Conservation (phyloP, 2,797 vertebrate genomes). For the Synanceia verrucosa region DNA sequence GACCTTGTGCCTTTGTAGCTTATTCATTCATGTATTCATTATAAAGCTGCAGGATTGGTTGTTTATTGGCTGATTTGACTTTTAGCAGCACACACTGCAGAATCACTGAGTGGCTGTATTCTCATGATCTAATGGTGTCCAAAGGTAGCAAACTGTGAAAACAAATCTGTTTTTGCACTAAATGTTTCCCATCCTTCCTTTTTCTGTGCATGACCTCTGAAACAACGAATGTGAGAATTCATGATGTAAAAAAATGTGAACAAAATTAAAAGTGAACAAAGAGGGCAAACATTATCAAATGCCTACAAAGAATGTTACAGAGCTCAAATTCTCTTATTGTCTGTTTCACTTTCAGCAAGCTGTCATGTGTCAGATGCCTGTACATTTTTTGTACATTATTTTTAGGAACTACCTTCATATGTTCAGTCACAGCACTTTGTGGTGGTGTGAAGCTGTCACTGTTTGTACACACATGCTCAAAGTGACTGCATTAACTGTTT, state of each 20-base stretch:
- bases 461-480: background rate
- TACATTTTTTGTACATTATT: background rate
- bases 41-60: background rate
- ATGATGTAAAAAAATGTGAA: background rate
- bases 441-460: background rate
- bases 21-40: conserved; percentile 7
- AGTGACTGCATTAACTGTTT: conserved; percentile 34
- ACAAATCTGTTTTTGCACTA: background rate
- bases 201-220: background rate
- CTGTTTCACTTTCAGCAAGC: background rate
- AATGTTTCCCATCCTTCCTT: too few species aligned
- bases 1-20: background rate
- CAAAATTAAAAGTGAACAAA: background rate
- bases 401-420: background rate
- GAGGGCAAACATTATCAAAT: background rate
- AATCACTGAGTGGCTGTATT: background rate
- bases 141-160: background rate
- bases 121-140: background rate
- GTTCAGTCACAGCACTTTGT: background rate
- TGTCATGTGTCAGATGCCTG: background rate
- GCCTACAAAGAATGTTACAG: background rate
- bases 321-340: background rate
- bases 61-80: background rate
- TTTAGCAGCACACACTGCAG: background rate
- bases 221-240: background rate